Percentiles rank a stretch among this genome's conserved stretches.
These are phyloP conservation scores for Coilia nasus DNA, from an alignment of 2,797 vertebrate genomes.

Conservation along the genomic window DNA sequence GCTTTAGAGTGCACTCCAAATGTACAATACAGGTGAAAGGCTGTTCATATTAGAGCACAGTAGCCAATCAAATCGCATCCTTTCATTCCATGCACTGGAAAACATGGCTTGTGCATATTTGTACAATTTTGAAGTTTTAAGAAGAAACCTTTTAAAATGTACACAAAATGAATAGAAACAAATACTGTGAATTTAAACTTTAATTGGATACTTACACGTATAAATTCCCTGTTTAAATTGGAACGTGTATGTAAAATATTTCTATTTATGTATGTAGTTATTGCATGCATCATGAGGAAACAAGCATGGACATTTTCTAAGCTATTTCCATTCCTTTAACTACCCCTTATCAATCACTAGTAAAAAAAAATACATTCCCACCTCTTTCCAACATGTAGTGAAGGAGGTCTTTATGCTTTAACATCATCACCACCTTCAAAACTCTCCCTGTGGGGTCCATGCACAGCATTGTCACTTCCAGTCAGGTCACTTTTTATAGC, in stretches of 20 bases:
- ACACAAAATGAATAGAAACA: too few relatives aligned
- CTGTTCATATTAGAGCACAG: too few relatives aligned
- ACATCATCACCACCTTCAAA: constrained; percentile 82
- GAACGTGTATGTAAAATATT: background rate
- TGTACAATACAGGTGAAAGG: too few relatives aligned
- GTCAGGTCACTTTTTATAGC: constrained; percentile 87
- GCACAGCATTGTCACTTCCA: constrained; percentile 86
- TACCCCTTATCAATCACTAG: background rate
- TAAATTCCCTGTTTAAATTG: too few relatives aligned
- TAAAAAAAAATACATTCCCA: background rate
- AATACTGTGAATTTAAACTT: too few relatives aligned
- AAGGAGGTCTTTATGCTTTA: constrained; percentile 67
- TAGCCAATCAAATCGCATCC: too few relatives aligned
- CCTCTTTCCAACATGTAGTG: constrained; percentile 59
- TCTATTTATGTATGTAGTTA: background rate
- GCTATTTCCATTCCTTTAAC: background rate
- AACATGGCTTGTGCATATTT: too few relatives aligned
- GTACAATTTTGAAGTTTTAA: too few relatives aligned
- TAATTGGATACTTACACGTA: too few relatives aligned
- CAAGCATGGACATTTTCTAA: background rate
- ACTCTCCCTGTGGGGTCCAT: constrained; percentile 71
- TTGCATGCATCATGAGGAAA: background rate
- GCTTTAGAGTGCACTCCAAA: too few relatives aligned
- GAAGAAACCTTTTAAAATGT: too few relatives aligned
- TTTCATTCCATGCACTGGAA: too few relatives aligned